Base-by-base conservation (phyloP, 2,888 invertebrate genomes). In the Chaetogeoica ovagalla region DNA sequence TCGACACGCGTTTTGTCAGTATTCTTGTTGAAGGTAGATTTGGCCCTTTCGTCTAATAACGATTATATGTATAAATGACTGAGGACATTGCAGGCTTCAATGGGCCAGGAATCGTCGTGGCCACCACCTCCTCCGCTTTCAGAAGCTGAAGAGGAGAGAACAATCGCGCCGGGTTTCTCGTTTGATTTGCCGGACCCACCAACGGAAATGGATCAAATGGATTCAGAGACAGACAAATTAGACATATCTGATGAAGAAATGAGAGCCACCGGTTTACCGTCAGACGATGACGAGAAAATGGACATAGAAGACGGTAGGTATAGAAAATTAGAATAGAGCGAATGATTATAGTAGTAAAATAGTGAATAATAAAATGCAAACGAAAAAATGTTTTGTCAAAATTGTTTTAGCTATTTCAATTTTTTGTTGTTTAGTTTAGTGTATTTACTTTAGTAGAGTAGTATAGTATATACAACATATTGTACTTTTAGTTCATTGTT, bases 151-250 rank as follows among this genome's bases (percentile, higher is more conserved):
- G 77, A 77, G 0, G 77, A 79, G 6, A 63, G 19, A 2, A 77
- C 69, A 1, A 63, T 77, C 30, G 77, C 68, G 5, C 59, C 59
- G 1, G 77, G 52, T 2, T 69, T 62, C 21, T 77, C 77, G 4
- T 77, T 77, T 8, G 77, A 77, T 1, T 55, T 77, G 3, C 77
- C 77, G 0, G 77, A 77, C 4, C 77, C 69, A 11, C 77, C 77
- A 9, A 77, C 62, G 30, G 77, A 77, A 62, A 69, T 77, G 62
- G 69, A 77, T 19, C 62, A 62, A 17, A 37, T 77, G 23, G 77
- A 77, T 21, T 52, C 69, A 2, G 62, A 62, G 11, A 52, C 60
- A 1, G 77, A 77, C 11, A 77, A 62, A 37, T 3, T 69, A 21
- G 69, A 69, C 13, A 77, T 69, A 21, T 52, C 69, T 2, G 77